A percentile compares a stretch with the other conserved stretches of the same genome.
Conservation (phyloP, 2,888 invertebrate species). For the Glyphotaelius pellucidus region DNA sequence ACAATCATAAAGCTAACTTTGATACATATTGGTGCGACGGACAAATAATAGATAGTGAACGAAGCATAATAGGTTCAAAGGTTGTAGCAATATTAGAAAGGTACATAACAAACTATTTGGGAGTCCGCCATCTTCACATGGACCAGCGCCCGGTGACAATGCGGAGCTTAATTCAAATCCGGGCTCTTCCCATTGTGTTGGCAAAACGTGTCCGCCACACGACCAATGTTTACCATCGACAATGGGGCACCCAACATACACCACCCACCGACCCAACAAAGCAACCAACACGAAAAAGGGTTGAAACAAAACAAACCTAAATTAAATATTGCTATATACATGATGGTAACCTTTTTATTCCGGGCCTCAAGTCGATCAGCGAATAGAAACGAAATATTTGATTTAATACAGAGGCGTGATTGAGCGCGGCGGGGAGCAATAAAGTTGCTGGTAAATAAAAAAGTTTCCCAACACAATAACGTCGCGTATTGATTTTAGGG, state of each 20-base stretch:
- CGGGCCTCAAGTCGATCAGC: neutral
- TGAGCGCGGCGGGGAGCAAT: slow-evolving; percentile 59
- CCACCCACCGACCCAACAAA: neutral
- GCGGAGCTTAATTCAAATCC: slow-evolving; percentile 54
- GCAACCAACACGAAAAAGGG: neutral
- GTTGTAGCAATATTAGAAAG: too few relatives aligned
- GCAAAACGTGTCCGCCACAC: slow-evolving; percentile 53
- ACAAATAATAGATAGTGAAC: too few relatives aligned
- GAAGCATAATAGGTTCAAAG: too few relatives aligned
- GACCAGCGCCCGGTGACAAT: slow-evolving; percentile 57
- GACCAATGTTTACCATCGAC: slow-evolving; percentile 50
- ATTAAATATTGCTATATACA: too few relatives aligned
- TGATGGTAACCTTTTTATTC: neutral
- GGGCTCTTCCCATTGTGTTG: slow-evolving; percentile 53
- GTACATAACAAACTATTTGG: too few relatives aligned
- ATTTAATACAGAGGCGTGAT: slow-evolving; percentile 43
- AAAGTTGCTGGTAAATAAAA: slow-evolving; percentile 46
- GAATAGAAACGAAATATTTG: neutral
- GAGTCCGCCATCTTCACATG: slow-evolving; percentile 38
- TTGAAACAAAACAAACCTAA: neutral
- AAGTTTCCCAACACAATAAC: slow-evolving; percentile 52
- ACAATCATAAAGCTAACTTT: too few relatives aligned
- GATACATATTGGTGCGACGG: too few relatives aligned
- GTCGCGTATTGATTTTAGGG: slow-evolving; percentile 65
- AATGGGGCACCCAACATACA: neutral